These are phyloP conservation scores for Xenops minutus DNA, from an alignment of 2,797 vertebrate genomes.

Conservation along the genomic window DNA sequence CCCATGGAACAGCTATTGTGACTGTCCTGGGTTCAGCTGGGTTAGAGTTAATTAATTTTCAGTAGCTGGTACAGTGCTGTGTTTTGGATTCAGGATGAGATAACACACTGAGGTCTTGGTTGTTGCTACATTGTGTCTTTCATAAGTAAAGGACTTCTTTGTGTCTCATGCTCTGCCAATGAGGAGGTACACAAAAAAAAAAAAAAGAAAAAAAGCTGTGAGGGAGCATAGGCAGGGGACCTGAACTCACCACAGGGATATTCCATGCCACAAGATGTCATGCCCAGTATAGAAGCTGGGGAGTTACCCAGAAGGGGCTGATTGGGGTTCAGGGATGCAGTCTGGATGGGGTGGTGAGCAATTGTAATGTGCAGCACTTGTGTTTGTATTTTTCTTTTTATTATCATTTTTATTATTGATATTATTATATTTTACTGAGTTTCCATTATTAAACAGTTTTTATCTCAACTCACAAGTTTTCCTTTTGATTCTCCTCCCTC, in stretches of 20 bases:
- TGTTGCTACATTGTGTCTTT: neutral
- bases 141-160: neutral
- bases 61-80: neutral
- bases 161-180: neutral
- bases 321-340: neutral
- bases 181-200: neutral
- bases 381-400: neutral
- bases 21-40: neutral
- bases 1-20: neutral
- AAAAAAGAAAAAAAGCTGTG: neutral
- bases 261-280: neutral
- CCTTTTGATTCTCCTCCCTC: neutral
- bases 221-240: neutral
- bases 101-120: neutral
- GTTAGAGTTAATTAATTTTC: neutral
- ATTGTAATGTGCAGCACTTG: neutral
- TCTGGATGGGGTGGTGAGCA: neutral
- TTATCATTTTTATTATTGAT: neutral
- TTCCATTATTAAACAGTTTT: neutral
- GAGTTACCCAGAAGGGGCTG: neutral
- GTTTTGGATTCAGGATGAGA: neutral
- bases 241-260: neutral
- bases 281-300: neutral
- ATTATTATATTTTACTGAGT: neutral
- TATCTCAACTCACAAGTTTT: neutral